A percentile compares a stretch with the other conserved stretches of the same genome.
phyloP scores from a whole-genome alignment of 2,797 vertebrate genomes.

The Chelon auratus region DNA sequence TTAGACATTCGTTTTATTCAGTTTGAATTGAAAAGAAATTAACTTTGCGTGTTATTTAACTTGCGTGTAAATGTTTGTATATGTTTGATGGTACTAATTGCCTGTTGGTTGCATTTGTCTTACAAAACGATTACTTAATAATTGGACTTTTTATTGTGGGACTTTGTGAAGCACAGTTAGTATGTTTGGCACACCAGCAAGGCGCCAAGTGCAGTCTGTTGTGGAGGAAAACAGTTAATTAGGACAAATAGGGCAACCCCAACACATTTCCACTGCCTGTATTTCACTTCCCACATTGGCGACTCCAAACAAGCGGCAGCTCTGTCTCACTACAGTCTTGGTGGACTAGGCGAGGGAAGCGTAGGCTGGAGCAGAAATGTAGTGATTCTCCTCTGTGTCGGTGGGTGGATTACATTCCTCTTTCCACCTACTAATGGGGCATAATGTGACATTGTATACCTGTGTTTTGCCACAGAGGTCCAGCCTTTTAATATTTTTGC shows the following conservation, averaged over 20 bases:
- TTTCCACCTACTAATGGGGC: conserved; percentile 49
- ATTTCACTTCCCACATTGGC: conserved; percentile 56
- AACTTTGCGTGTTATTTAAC: neutral
- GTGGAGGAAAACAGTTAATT: conserved; percentile 27
- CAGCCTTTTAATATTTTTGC: conserved; percentile 36
- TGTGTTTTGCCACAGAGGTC: conserved; percentile 24
- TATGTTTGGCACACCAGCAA: neutral
- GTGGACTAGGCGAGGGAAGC: conserved; percentile 20
- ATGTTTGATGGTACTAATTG: neutral
- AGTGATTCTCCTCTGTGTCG: conserved; percentile 47
- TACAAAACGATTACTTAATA: neutral
- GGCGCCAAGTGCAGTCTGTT: conserved; percentile 21
- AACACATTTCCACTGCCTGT: conserved; percentile 52
- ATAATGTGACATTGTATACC: conserved; percentile 48
- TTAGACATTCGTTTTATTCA: neutral
- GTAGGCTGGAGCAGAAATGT: conserved; percentile 49
- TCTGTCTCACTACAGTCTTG: conserved; percentile 51
- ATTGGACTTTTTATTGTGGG: neutral
- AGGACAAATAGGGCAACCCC: conserved; percentile 51
- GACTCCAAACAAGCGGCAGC: conserved; percentile 46
- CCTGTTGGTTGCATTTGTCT: neutral
- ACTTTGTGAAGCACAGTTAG: neutral
- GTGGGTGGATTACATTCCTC: conserved; percentile 41
- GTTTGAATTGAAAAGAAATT: neutral
- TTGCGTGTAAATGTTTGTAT: neutral